Conservation (phyloP, 1,140 invertebrate genomes). For the Dendroctonus valens region DNA sequence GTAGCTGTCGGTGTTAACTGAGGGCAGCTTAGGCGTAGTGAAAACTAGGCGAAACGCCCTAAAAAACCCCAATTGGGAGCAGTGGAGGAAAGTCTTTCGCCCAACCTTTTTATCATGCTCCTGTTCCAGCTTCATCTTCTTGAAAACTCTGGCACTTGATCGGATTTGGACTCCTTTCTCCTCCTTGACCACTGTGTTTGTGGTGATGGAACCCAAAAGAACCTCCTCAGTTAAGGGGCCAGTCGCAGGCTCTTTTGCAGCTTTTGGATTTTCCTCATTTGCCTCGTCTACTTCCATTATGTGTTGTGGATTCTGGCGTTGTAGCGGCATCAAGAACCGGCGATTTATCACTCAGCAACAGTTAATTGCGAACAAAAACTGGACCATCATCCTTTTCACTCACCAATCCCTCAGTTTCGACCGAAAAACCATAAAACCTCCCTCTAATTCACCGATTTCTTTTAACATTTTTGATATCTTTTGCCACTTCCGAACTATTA, state of each 20-base stretch:
- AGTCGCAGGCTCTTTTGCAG: conserved; percentile 3
- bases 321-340: conserved; percentile 1
- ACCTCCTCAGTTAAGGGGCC: conserved; percentile 5
- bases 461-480: too few species aligned
- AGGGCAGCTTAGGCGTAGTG: too few species aligned
- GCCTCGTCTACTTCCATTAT: conserved; percentile 33
- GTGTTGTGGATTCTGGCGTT: conserved; percentile 5
- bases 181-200: conserved; percentile 35
- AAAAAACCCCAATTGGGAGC: too few species aligned
- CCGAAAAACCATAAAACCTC: too few species aligned
- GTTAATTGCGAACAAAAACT: too few species aligned
- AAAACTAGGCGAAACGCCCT: too few species aligned
- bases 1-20: too few species aligned
- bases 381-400: too few species aligned
- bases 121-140: conserved; percentile 58
- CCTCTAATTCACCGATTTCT: too few species aligned
- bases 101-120: conserved; percentile 32
- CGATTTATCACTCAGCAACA: neutral
- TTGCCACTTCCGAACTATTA: too few species aligned
- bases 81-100: too few species aligned
- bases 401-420: too few species aligned
- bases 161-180: conserved; percentile 56
- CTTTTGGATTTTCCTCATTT: conserved; percentile 19
- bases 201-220: conserved; percentile 34
- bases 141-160: conserved; percentile 66